Evolutionary conservation across 2,888 invertebrate genomes (phyloP).

Genomic region (Nymphalis urticae): DNA sequence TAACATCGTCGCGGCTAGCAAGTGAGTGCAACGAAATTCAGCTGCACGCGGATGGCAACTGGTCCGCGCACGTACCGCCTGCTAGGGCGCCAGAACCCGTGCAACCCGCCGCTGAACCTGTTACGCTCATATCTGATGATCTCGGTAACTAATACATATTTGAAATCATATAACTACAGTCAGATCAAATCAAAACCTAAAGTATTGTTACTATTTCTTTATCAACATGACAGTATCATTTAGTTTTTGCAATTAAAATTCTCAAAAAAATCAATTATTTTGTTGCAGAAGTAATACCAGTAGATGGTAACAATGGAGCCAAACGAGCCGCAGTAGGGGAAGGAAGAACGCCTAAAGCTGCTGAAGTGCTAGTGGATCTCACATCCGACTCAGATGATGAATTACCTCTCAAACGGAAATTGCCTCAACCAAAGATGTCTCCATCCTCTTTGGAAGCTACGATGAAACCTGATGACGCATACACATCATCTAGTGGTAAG

Average conservation of each 20-base stretch:
- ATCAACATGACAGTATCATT: too few species aligned
- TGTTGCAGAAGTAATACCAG: constrained; percentile 72
- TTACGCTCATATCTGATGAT: constrained; percentile 89
- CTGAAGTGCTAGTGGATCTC: constrained; percentile 83
- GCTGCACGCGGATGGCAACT: constrained; percentile 90
- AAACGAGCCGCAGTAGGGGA: constrained; percentile 72
- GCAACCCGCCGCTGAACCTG: constrained; percentile 72
- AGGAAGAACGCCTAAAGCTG: constrained; percentile 62
- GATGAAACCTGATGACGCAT: constrained; percentile 64
- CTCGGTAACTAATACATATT: constrained; percentile 77
- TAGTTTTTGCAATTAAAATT: too few species aligned
- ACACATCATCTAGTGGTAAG: constrained; percentile 63
- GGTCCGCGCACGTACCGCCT: constrained; percentile 87
- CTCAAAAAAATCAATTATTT: background rate
- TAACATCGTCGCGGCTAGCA: constrained; percentile 85
- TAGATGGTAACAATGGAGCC: constrained; percentile 58
- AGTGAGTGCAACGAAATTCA: constrained; percentile 90
- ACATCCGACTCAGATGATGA: constrained; percentile 89
- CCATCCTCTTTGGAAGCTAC: constrained; percentile 63
- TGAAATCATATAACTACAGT: background rate
- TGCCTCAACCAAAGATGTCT: constrained; percentile 63
- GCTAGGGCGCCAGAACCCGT: constrained; percentile 81
- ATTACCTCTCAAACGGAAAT: constrained; percentile 84
- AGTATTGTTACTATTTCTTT: too few species aligned
- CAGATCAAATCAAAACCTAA: background rate